phyloP scores from a whole-genome alignment of 2,797 vertebrate genomes.

The Capromys pilorides region DNA sequence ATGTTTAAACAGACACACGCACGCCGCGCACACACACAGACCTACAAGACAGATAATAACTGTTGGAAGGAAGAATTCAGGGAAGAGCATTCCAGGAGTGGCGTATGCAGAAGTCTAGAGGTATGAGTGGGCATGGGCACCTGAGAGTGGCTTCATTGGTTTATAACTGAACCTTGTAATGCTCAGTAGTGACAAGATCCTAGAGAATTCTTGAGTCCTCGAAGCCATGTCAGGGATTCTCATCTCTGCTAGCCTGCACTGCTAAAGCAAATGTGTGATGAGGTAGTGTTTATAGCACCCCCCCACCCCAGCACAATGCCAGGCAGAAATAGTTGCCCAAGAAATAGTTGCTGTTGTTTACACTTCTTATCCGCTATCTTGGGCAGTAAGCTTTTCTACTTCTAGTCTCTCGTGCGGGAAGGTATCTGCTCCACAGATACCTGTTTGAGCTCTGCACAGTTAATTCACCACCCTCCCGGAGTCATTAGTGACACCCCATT shows the following conservation, averaged over 20 bases:
- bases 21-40: not conserved
- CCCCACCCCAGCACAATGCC: not conserved
- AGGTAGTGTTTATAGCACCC: not conserved
- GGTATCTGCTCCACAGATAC: not conserved
- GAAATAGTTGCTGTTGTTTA: not conserved
- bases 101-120: not conserved
- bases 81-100: not conserved
- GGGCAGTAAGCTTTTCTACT: not conserved
- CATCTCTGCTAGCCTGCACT: not conserved
- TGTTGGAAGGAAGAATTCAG: not conserved
- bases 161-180: not conserved
- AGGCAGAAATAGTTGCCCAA: not conserved
- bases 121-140: not conserved
- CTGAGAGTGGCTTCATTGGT: not conserved
- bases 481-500: not conserved
- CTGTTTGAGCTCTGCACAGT: not conserved
- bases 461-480: not conserved
- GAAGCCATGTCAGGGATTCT: not conserved
- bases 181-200: not conserved
- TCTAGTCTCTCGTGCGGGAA: not conserved
- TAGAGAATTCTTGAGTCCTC: conserved; percentile 13
- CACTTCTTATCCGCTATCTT: not conserved
- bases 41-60: not conserved
- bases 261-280: not conserved
- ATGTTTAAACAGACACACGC: conserved; percentile 1